Base-by-base conservation (phyloP, 2,888 invertebrate species). In the Flabesymbios commensalis region DNA sequence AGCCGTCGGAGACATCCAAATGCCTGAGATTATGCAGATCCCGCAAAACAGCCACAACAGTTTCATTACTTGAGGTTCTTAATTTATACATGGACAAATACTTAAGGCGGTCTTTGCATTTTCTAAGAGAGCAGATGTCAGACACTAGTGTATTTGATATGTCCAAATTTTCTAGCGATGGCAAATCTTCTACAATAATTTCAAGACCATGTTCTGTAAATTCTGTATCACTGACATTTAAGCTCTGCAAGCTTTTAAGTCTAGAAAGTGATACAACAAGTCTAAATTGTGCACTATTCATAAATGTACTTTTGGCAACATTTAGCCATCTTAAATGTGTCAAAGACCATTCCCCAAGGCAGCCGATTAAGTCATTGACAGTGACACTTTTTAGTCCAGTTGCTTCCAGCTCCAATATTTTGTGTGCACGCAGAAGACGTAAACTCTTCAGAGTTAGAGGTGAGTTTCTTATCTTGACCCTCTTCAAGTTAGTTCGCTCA, bases 171-270 rank as follows among this genome's bases (percentile, higher is more conserved):
- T 88, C 88, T 64, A 90, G 79, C 59, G 84, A 81, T 45, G 86
- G 86, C 64, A 90, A 83, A 80, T 89, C 88, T 70, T 88, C 87
- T 61, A 87, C 87, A 55, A 89, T 85, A 66, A 88, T 87, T 72
- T 88, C 86, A 64, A 90, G 83, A 26, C 87, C 87, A 71, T 86
- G 86, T 67, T 86, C 86, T 77, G 88, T 88, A 74, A 90, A 86
- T 75, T 89, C 88, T n/a, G 89, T 89, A 72, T 87, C 85, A 61
- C 88, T 87, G 2, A 89, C 87, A 80, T 89, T 88, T 48, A 90
- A 65, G 59, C 72, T 75, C 33, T 75, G 86, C 56, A 90, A 79
- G 65, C 86, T 87, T 63, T 85, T 85, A 41, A 90, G 82, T 74
- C 87, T 86, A 31, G 87, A 86, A 68, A 89, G 83, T 43, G 87